Evolutionary conservation across 2,888 invertebrate genomes (phyloP).

Genomic region (Caenorhabditis sulstoni): DNA sequence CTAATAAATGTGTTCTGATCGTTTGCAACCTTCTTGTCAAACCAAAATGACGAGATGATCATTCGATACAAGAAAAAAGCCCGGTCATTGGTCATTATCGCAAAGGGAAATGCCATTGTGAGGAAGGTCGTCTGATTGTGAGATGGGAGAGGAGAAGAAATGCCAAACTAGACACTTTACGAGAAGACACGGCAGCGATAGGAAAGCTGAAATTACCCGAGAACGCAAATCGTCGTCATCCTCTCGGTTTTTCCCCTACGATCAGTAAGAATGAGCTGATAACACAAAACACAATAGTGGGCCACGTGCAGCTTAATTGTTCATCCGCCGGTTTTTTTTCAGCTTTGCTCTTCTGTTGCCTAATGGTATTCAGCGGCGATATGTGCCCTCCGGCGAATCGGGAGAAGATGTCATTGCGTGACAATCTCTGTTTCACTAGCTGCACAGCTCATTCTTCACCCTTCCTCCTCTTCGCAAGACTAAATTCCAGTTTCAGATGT

Average conservation of each 20-base stretch:
- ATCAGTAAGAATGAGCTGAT: not conserved
- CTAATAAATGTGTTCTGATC: too few relatives aligned
- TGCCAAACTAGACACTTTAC: conserved; percentile 40
- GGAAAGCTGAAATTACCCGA: not conserved
- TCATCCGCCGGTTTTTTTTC: too few relatives aligned
- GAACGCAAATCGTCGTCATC: too few relatives aligned
- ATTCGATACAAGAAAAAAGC: conserved; percentile 10
- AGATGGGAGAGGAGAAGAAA: conserved; percentile 11
- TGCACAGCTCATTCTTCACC: conserved; percentile 13
- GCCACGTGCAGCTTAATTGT: not conserved
- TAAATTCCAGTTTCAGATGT: conserved; percentile 11
- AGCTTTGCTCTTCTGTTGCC: conserved; percentile 1
- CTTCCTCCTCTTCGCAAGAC: conserved; percentile 2
- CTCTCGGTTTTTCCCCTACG: too few relatives aligned
- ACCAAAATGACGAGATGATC: conserved; percentile 3
- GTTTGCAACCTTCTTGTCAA: too few relatives aligned
- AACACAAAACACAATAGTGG: conserved; percentile 9
- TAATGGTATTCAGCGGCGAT: conserved; percentile 28
- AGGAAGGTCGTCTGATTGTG: conserved; percentile 44
- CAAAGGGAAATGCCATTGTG: conserved; percentile 31
- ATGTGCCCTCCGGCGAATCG: conserved; percentile 33
- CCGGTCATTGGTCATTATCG: conserved; percentile 18
- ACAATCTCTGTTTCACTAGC: conserved; percentile 43
- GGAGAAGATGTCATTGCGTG: conserved; percentile 19
- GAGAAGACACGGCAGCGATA: not conserved